Evolutionary conservation across 2,888 invertebrate genomes (phyloP).

Genomic region (Anthrax anthrax): DNA sequence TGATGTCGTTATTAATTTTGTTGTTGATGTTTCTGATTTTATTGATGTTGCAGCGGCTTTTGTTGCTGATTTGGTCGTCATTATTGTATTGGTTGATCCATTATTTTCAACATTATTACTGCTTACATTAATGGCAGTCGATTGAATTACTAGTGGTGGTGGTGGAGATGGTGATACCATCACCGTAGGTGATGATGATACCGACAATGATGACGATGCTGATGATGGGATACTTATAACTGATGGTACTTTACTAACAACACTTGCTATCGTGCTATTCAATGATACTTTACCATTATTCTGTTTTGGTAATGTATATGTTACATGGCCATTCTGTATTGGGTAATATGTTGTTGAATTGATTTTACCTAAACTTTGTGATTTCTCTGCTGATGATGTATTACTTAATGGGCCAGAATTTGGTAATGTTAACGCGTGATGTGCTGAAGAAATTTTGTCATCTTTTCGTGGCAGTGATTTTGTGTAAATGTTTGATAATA

Average conservation of each 20-base stretch:
- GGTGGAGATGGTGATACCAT: constrained; percentile 23
- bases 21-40: too few species aligned
- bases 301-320: constrained; percentile 32
- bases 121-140: neutral
- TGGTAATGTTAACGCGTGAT: constrained; percentile 28
- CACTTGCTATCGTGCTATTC: constrained; percentile 32
- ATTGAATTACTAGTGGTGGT: constrained; percentile 17
- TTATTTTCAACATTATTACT: neutral
- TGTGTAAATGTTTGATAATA: constrained; percentile 6
- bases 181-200: too few species aligned
- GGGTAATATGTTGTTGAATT: constrained; percentile 34
- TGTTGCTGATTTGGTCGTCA: too few species aligned
- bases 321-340: constrained; percentile 29
- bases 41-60: too few species aligned
- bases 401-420: constrained; percentile 13
- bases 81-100: too few species aligned
- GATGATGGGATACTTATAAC: constrained; percentile 31
- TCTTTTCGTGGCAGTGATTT: constrained; percentile 19
- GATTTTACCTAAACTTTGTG: constrained; percentile 24
- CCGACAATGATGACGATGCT: constrained; percentile 14
- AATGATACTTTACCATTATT: constrained; percentile 29
- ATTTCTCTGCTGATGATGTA: constrained; percentile 11
- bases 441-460: constrained; percentile 18
- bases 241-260: constrained; percentile 33
- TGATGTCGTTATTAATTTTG: too few species aligned